Base-by-base conservation (phyloP, 2,113 vertebrate species). In the Stegostoma tigrinum region DNA sequence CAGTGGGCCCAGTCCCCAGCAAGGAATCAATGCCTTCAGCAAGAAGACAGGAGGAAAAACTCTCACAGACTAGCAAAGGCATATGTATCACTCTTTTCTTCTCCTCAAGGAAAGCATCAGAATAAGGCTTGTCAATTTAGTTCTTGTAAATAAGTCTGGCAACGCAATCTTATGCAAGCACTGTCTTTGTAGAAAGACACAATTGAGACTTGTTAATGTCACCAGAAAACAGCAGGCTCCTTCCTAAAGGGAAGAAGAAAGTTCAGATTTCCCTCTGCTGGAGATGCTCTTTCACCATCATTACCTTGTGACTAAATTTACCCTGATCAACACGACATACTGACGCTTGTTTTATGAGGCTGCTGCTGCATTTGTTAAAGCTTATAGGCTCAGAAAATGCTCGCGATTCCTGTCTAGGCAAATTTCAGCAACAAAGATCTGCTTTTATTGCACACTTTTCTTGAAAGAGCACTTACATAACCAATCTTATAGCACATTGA, bases 151-250 rank as follows among this genome's bases (percentile, higher is more conserved):
- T 70, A 24, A 95, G 24, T 7, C 48, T 68, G 42, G 24, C 70
- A 30, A 72, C 38, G 3, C 72, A 95, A 95, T 72, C 67, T 38
- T 95, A 10, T 6, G 4, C 67, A 48, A 70, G 67, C 10, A 45
- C 93, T 72, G 24, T 27, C 86, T 89, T 23, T 72, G 93, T 21
- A 72, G 48, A 67, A 95, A 23, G 93, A 38, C 93, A 95, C 42
- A 45, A 95, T 72, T 95, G 67, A 48, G 48, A 95, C 66, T 70
- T 95, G 66, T 42, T 95, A 95, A 95, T 48, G 8, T 48, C 67
- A 27, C 67, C 66, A 95, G 23, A 30, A 66, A 94, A 72, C 93
- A 72, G 38, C 67, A 45, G 42, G 66, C 7, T n/a, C 52, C 23
- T 45, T 45, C n/a, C 70, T 30, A 48, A 48, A 95, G 42, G 70